These are phyloP conservation scores for Coendou prehensilis DNA, from an alignment of 2,797 vertebrate species.

Conservation along the genomic window DNA sequence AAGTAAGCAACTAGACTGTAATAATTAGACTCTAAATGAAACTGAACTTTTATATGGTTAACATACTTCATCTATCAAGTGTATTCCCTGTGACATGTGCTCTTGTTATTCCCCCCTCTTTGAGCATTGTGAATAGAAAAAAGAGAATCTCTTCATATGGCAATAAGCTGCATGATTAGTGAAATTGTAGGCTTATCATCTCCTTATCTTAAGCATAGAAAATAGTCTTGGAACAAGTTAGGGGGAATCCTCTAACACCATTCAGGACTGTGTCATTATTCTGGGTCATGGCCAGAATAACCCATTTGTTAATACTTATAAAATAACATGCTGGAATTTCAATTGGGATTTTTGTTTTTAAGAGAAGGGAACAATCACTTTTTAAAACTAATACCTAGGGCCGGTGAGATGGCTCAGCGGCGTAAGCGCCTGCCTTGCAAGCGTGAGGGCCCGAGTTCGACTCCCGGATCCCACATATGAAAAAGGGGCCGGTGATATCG, in stretches of 20 bases:
- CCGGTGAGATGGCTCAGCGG: too few species aligned
- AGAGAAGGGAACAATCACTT: constrained; percentile 34
- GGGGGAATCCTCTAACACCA: neutral
- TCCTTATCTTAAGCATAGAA: neutral
- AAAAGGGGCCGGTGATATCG: too few species aligned
- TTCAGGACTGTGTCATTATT: neutral
- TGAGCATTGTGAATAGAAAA: constrained; percentile 4
- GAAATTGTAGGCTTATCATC: neutral
- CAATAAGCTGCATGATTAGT: neutral
- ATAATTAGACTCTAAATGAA: neutral
- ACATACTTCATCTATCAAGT: neutral
- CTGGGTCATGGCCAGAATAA: neutral
- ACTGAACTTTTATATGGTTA: neutral
- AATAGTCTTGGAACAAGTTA: neutral
- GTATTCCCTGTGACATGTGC: neutral
- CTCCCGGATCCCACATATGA: too few species aligned
- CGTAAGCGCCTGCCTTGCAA: too few species aligned
- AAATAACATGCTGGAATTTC: neutral
- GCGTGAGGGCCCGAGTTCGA: too few species aligned
- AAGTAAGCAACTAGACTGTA: too few species aligned
- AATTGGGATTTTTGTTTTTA: constrained; percentile 1
- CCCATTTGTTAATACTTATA: neutral
- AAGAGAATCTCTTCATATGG: neutral
- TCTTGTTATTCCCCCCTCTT: neutral
- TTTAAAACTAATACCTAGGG: constrained; percentile 25